These are phyloP conservation scores for Illadopsis cleaveri DNA, from an alignment of 2,113 vertebrate genomes.

Conservation along the genomic window DNA sequence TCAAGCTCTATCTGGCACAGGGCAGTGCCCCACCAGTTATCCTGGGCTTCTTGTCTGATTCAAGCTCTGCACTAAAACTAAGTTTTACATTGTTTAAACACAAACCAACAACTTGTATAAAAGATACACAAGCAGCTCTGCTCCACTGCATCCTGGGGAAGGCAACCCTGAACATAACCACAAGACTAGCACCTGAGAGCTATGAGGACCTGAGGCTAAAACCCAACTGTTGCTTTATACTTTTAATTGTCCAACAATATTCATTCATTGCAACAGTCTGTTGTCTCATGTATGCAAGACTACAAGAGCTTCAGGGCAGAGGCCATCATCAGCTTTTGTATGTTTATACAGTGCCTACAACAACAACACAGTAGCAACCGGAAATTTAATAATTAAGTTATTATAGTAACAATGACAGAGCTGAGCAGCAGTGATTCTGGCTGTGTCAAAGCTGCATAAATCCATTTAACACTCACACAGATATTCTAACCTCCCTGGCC, in stretches of 20 bases:
- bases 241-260: not conserved
- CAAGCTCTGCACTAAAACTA: not conserved
- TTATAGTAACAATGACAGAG: not conserved
- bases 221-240: not conserved
- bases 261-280: not conserved
- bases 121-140: not conserved
- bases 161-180: not conserved
- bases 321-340: not conserved
- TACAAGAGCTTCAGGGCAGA: not conserved
- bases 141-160: not conserved
- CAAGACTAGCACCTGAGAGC: not conserved
- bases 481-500: not conserved
- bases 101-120: not conserved
- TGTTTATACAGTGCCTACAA: not conserved
- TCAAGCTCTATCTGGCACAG: not conserved
- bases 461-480: not conserved
- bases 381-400: conserved; percentile 31
- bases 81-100: not conserved
- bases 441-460: not conserved
- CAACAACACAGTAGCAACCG: not conserved
- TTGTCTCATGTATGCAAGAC: not conserved
- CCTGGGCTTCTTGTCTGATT: not conserved
- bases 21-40: not conserved
- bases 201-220: not conserved
- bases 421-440: not conserved